A percentile compares a stretch with the other conserved stretches of the same genome.
Evolutionary conservation across 2,797 vertebrate genomes (phyloP).

Genomic region (Onychomys torridus): DNA sequence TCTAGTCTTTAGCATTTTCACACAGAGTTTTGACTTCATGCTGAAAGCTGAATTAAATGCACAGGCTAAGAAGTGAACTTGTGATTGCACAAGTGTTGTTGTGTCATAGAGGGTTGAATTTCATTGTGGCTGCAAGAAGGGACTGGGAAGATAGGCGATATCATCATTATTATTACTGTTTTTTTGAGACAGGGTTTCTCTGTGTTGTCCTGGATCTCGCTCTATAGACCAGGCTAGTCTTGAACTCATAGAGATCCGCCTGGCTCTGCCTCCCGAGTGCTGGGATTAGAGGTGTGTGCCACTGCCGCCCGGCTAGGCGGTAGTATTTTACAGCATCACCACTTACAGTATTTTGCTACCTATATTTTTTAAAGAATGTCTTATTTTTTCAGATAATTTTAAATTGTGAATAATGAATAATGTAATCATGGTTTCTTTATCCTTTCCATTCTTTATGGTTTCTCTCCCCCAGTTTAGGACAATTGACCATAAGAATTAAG

Average conservation of each 20-base stretch:
- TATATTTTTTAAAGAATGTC: slow-evolving; percentile 24
- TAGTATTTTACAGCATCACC: slow-evolving; percentile 3
- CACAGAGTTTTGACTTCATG: slow-evolving; percentile 50
- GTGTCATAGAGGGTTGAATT: slow-evolving; percentile 13
- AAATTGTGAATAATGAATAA: slow-evolving; percentile 5
- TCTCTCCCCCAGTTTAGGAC: not conserved
- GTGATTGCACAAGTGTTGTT: not conserved
- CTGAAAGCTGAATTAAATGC: slow-evolving; percentile 36
- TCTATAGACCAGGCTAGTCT: too few species aligned
- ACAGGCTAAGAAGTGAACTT: slow-evolving; percentile 26
- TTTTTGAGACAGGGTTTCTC: too few species aligned
- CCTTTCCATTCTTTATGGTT: not conserved
- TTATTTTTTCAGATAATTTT: slow-evolving; percentile 16
- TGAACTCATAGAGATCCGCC: too few species aligned
- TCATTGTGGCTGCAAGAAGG: slow-evolving; percentile 9
- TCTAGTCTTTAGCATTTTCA: slow-evolving; percentile 59
- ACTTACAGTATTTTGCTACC: not conserved
- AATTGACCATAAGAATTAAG: slow-evolving; percentile 26
- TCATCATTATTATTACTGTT: too few species aligned
- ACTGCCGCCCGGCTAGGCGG: not conserved
- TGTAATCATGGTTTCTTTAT: not conserved
- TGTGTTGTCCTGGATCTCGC: too few species aligned
- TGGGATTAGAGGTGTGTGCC: too few species aligned
- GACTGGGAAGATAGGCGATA: not conserved
- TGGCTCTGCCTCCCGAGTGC: too few species aligned